Evolutionary conservation across 1,140 invertebrate species (phyloP), one percentile per base, ranked within the genome.

Genomic region (Drosophila sturtevanti): DNA sequence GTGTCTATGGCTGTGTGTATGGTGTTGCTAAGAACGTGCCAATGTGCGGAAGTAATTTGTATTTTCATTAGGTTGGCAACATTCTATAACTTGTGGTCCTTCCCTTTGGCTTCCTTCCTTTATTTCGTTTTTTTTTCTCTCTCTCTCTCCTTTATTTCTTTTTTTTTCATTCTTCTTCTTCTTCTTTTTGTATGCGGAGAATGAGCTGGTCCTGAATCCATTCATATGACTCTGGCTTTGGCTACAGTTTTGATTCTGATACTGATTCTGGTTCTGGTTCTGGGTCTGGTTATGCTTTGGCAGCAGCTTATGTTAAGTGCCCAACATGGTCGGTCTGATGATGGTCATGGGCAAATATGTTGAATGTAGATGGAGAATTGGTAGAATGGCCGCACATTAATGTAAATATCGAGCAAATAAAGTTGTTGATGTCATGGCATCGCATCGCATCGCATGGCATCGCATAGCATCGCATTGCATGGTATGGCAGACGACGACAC

Each of bases 21-120:
- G 41, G 16, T 48, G 9, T 31, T 54, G 41, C 44, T 61, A 52
- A 66, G 56, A 64, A 77, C 73, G 79, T 81, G 79, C 68, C 79
- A 81, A 73, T 81, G 69, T 77, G 73, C 75, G 78, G 69, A 77
- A 77, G 79, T 77, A 81, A 81, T 81, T 81, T 77, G 78, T 77
- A 68, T 77, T 81, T 80, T 81, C 79, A 80, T 80, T 81, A 80
- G 70, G 76, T 73, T 67, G 63, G 63, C 44, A 60, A 56, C 63
- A 72, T 77, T 77, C 76, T 41, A 61, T 71, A 75, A 44, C 64
- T 75, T 64, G 41, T 52, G 34, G 41, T 48, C 41, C 41, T 48
- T 48, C 18, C 41, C 41, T 16, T 48, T 48, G 41, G 41, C 41
- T 48, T 48, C 41, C 41, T 48, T 48, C 14, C 18, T 62, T 52